Percentiles rank a stretch among this genome's conserved stretches.
Conservation (phyloP, 2,797 vertebrate species). For the Sebastolobus alascanus region DNA sequence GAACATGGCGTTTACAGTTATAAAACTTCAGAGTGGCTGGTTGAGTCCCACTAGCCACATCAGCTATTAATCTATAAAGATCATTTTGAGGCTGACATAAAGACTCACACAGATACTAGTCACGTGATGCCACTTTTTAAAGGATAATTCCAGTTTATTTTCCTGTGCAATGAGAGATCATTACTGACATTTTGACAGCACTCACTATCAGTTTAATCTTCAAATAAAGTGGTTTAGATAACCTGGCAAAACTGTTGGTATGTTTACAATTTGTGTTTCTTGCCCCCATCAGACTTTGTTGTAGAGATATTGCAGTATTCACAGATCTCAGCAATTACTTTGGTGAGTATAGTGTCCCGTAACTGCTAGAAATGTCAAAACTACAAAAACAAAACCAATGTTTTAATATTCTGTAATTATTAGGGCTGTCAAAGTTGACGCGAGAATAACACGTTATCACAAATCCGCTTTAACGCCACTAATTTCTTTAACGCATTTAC, state of each 20-base stretch:
- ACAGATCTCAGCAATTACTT: neutral
- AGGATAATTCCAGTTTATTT: neutral
- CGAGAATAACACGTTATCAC: accelerated
- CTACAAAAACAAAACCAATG: neutral
- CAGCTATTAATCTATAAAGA: neutral
- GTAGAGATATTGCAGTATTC: neutral
- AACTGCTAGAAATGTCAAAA: neutral
- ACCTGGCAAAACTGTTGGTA: neutral
- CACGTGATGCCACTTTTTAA: neutral
- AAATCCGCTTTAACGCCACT: too few relatives aligned
- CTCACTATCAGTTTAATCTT: neutral
- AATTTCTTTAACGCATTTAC: too few relatives aligned
- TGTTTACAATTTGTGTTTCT: neutral
- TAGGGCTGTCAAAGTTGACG: too few relatives aligned
- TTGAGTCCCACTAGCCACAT: neutral
- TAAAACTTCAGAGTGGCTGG: neutral
- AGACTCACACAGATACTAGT: neutral
- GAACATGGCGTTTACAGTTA: neutral
- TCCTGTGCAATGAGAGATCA: neutral
- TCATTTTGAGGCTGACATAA: neutral
- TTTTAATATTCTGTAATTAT: neutral
- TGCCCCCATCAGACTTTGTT: neutral
- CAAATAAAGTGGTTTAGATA: neutral
- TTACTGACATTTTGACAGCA: neutral
- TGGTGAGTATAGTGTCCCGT: neutral